These are phyloP conservation scores for Reticulitermes speratus DNA, from an alignment of 1,140 invertebrate species.

Conservation along the genomic window DNA sequence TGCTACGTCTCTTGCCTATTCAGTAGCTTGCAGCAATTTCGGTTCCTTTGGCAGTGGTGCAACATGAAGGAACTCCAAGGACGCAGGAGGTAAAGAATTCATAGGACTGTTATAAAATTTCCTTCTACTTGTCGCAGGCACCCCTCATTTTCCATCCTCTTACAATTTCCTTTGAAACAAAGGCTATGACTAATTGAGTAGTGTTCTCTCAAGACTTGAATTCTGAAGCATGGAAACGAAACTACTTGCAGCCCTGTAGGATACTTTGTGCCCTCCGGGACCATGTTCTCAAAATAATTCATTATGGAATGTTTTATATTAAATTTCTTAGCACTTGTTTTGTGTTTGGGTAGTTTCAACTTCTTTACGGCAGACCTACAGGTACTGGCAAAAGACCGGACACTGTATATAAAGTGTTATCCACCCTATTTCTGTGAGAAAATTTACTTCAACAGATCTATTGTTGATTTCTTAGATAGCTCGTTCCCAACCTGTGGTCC, in stretches of 20 bases:
- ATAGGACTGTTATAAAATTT: not conserved
- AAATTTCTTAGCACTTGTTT: too few relatives aligned
- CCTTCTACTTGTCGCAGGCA: not conserved
- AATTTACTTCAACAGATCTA: too few relatives aligned
- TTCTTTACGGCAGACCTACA: too few relatives aligned
- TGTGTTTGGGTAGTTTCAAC: too few relatives aligned
- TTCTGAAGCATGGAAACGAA: not conserved
- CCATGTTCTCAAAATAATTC: not conserved
- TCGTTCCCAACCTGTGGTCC: too few relatives aligned
- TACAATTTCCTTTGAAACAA: not conserved
- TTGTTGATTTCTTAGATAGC: too few relatives aligned
- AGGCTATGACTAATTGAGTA: slow-evolving; percentile 1
- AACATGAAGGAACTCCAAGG: not conserved
- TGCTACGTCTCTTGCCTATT: not conserved
- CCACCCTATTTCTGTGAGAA: too few relatives aligned
- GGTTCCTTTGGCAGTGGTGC: not conserved
- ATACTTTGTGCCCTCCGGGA: not conserved
- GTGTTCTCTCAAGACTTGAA: not conserved
- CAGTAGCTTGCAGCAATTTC: not conserved
- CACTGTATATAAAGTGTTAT: too few relatives aligned
- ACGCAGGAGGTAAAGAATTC: not conserved
- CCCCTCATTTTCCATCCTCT: not conserved
- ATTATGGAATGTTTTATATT: not conserved
- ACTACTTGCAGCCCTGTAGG: not conserved
- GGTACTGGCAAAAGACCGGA: too few relatives aligned